Base-by-base conservation (phyloP, 1,140 invertebrate species). In the Wiebesia pumilae region DNA sequence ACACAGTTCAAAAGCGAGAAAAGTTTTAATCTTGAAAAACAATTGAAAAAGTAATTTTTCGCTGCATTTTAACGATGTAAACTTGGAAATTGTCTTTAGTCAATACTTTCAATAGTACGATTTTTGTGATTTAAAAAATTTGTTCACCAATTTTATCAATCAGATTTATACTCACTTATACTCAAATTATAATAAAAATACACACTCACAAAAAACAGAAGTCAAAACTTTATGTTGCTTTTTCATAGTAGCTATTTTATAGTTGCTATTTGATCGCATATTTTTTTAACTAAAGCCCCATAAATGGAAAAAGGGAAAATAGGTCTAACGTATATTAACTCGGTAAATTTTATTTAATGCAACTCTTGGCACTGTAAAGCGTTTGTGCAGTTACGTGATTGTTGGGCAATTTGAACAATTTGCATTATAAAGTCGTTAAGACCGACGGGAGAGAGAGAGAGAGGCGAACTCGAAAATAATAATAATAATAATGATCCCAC, bases 341-440 rank as follows among this genome's bases (percentile, higher is more conserved):
- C 67, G 79, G 51, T 86, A 82, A 86, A 81, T 86, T 86, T 86
- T 86, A 81, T 86, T 86, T 81, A 86, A 86, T 86, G 69, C 79
- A 81, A 65, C 84, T 81, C 54, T 77, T 81, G 84, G 78, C 67
- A 62, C 62, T 73, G 62, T 69, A 75, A 51, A 77, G 54, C 35
- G 81, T 33, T 47, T 43, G 83, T 47, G 87, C 79, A 79, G 84
- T 88, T 86, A 81, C 81, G 81, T 86, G 87, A 88, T 86, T 86
- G 81, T 83, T 73, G 81, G 81, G 81, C 84, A 86, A 88, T 88
- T 88, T 88, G 84, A 81, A 88, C 87, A 88, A 88, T 88, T 88
- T 88, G 87, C 87, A 88, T 88, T 88, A 84, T 88, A 86, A 83
- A 86, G 81, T 84, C 83, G 84, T 83, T 86, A 82, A 80, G 62